phyloP scores from a whole-genome alignment of 2,797 vertebrate genomes.

The Pseudomugil gertrudae region DNA sequence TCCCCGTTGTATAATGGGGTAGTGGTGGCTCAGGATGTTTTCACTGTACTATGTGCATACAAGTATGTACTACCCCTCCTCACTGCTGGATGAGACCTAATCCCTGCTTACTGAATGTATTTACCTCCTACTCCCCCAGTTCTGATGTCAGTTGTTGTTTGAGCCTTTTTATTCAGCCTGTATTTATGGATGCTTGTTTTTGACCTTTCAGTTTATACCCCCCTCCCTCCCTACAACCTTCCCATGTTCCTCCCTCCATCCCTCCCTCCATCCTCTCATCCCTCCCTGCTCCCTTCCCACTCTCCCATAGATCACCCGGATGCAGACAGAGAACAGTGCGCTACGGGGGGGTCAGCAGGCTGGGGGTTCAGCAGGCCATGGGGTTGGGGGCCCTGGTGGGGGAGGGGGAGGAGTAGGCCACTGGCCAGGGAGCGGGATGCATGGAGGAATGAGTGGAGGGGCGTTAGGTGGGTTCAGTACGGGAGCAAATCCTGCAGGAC shows the following conservation, averaged over 20 bases:
- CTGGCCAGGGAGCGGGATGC: slow-evolving; percentile 68
- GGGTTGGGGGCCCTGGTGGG: slow-evolving; percentile 69
- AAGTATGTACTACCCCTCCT: slow-evolving; percentile 26
- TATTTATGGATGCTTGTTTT: slow-evolving; percentile 66
- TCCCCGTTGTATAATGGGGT: not conserved
- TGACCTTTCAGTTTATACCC: slow-evolving; percentile 68
- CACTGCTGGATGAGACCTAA: slow-evolving; percentile 20
- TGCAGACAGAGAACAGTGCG: slow-evolving; percentile 93
- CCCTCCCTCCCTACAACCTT: slow-evolving; percentile 48
- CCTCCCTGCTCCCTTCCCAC: slow-evolving; percentile 56
- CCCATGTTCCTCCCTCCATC: slow-evolving; percentile 57
- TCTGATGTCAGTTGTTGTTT: slow-evolving; percentile 41
- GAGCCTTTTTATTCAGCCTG: slow-evolving; percentile 48
- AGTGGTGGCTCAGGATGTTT: not conserved
- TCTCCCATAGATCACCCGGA: slow-evolving; percentile 93
- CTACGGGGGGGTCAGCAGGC: slow-evolving; percentile 91
- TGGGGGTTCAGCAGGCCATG: slow-evolving; percentile 78
- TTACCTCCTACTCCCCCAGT: slow-evolving; percentile 22
- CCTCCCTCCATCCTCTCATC: slow-evolving; percentile 55
- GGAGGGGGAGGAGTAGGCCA: slow-evolving; percentile 64
- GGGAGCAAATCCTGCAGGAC: slow-evolving; percentile 65
- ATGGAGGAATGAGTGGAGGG: slow-evolving; percentile 73
- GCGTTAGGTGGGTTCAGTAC: slow-evolving; percentile 53
- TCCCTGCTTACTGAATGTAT: slow-evolving; percentile 24
- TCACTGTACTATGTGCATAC: not conserved